Percentiles rank a stretch among this genome's conserved stretches.
Conservation (phyloP, 92 coral and sea anemone species). For the Porites evermanni region DNA sequence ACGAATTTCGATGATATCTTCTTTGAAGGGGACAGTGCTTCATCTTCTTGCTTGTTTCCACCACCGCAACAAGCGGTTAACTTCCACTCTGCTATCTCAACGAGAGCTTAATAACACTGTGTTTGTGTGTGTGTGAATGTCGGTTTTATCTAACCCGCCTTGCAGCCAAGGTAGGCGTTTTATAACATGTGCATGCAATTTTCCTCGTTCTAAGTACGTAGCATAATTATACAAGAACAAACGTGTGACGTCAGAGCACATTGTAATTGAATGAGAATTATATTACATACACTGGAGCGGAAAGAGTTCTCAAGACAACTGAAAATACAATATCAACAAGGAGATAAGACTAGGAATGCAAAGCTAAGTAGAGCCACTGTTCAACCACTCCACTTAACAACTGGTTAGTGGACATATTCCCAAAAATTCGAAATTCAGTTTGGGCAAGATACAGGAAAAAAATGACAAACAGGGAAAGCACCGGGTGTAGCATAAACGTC, state of each 20-base stretch:
- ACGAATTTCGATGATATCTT: slow-evolving; percentile 43
- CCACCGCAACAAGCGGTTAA: not conserved
- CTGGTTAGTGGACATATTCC: not conserved
- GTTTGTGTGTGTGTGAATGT: not conserved
- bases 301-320: not conserved
- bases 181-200: slow-evolving; percentile 6
- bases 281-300: not conserved
- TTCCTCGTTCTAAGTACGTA: slow-evolving; percentile 45
- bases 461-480: not conserved
- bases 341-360: not conserved
- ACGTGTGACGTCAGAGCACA: slow-evolving; percentile 24
- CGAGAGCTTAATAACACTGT: not conserved
- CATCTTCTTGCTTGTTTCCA: not conserved
- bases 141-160: not conserved
- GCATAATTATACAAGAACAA: not conserved
- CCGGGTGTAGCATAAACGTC: not conserved
- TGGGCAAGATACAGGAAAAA: too few relatives aligned
- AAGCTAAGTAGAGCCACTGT: not conserved
- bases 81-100: not conserved
- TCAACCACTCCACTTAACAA: not conserved
- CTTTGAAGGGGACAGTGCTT: not conserved
- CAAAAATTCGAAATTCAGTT: too few relatives aligned
- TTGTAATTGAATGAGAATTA: not conserved
- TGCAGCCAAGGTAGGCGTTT: not conserved
- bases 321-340: not conserved